Evolutionary conservation across 2,797 vertebrate genomes (phyloP), one percentile per base, ranked within the genome.

Genomic region (Channallabes apus): DNA sequence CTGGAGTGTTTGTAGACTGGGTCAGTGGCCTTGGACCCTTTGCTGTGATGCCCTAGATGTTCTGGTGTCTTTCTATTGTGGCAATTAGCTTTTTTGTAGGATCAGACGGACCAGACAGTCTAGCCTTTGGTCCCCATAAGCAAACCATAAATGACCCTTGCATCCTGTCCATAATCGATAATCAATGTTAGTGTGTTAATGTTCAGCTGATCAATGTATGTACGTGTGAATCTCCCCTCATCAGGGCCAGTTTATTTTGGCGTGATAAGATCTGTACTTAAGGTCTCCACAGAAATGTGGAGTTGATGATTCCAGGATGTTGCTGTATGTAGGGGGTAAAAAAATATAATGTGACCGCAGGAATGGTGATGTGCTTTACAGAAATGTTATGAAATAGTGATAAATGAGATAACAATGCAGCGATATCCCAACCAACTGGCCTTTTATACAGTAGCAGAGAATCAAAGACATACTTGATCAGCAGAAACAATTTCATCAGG

Each of bases 231-330:
- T 65, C 51, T 24, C 65, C 62, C 14, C 22, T n/a, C 11, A 58
- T 65, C 73, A 58, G 24, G 51, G 75, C 29, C 65, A 71, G 76
- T 51, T 58, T 84, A 41, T 22, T 65, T 61, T 84, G 59, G 59
- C 12, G 35, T 46, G 24, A 64, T 46, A 46, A 80, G 59, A 15
- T 80, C 59, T 64, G 22, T 41, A n/a, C 22, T 79, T 18, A 80
- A 61, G 56, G 24, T 15, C 22, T 78, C 29, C 18, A 58, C 8
- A 61, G 35, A 22, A 64, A 41, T 64, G 15, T 4, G 35, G 6
- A 27, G 77, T 46, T 27, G 14, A 80, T 64, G 32, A 80, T 46
- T 64, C 7, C 59, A 18, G 3, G 17, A 46, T 46, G 15, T 80
- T 62, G 64, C 35, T 3, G 35, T 35, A 35, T 35, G 2, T 79